phyloP scores from a whole-genome alignment of 1,140 invertebrate species.

The Caenorhabditis remanei region DNA sequence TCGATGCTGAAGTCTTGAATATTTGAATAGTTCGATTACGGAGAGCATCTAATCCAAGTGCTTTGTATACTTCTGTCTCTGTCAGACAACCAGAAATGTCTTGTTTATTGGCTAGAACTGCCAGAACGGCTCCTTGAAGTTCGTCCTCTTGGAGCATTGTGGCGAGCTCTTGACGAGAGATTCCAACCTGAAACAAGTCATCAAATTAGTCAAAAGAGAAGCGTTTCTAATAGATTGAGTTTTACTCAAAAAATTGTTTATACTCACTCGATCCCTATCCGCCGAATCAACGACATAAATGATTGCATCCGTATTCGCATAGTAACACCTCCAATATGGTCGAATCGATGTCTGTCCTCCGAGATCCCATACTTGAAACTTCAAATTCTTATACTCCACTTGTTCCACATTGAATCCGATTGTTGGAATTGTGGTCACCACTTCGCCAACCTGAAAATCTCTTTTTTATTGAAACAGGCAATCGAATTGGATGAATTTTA shows the following conservation, averaged over 20 bases:
- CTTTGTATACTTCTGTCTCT: slow-evolving; percentile 95
- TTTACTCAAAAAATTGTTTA: slow-evolving; percentile 85
- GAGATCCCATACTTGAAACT: slow-evolving; percentile 93
- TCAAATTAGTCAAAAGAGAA: too few species aligned
- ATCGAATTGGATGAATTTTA: neutral
- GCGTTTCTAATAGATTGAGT: neutral
- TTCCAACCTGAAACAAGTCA: slow-evolving; percentile 56
- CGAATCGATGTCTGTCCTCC: slow-evolving; percentile 96
- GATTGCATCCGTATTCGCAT: slow-evolving; percentile 99
- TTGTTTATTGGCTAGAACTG: slow-evolving; percentile 99
- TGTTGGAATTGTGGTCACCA: slow-evolving; percentile 97
- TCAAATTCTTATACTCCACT: slow-evolving; percentile 90
- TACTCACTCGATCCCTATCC: slow-evolving; percentile 96
- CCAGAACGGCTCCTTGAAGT: slow-evolving; percentile 91
- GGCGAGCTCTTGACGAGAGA: slow-evolving; percentile 81
- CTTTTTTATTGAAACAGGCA: neutral
- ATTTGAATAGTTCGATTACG: slow-evolving; percentile 99
- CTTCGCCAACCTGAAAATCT: slow-evolving; percentile 94
- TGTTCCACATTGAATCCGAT: slow-evolving; percentile 98
- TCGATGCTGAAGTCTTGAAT: slow-evolving; percentile 97
- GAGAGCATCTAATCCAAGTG: slow-evolving; percentile 91
- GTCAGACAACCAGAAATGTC: slow-evolving; percentile 87
- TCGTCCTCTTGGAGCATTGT: slow-evolving; percentile 99
- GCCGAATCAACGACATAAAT: slow-evolving; percentile 99
- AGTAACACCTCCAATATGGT: slow-evolving; percentile 99